Conservation (phyloP, 2,113 vertebrate species). For the Stigmatopora argus region DNA sequence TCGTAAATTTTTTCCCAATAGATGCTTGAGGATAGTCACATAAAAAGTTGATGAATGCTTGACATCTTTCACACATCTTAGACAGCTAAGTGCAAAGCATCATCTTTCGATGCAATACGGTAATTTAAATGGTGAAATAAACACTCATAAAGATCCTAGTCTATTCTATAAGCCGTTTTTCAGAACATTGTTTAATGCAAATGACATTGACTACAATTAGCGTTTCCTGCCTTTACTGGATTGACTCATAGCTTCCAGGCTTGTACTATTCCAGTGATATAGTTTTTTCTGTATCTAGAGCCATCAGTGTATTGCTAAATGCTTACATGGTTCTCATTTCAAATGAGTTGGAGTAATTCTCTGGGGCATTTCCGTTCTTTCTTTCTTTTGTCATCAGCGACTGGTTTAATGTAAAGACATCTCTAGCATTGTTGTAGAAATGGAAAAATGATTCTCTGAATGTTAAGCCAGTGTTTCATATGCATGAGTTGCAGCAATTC, state of each 20-base stretch:
- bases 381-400: too few relatives aligned
- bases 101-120: slow-evolving; percentile 16
- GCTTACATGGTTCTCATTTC: too few relatives aligned
- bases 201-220: neutral
- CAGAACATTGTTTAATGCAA: neutral
- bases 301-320: neutral
- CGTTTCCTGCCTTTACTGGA: neutral
- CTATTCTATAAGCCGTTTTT: neutral
- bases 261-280: neutral
- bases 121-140: neutral
- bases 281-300: neutral
- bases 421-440: too few relatives aligned
- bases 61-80: slow-evolving; percentile 15
- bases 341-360: too few relatives aligned
- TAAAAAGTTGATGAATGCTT: slow-evolving; percentile 15
- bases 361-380: too few relatives aligned
- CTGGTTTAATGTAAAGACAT: too few relatives aligned
- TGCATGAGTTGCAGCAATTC: too few relatives aligned
- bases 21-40: slow-evolving; percentile 21
- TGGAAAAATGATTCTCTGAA: too few relatives aligned
- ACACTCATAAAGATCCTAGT: neutral
- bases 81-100: neutral
- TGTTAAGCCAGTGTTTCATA: too few relatives aligned
- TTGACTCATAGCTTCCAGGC: neutral
- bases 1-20: slow-evolving; percentile 29